Evolutionary conservation across 2,888 invertebrate genomes (phyloP).

Genomic region (Noctua pronuba): DNA sequence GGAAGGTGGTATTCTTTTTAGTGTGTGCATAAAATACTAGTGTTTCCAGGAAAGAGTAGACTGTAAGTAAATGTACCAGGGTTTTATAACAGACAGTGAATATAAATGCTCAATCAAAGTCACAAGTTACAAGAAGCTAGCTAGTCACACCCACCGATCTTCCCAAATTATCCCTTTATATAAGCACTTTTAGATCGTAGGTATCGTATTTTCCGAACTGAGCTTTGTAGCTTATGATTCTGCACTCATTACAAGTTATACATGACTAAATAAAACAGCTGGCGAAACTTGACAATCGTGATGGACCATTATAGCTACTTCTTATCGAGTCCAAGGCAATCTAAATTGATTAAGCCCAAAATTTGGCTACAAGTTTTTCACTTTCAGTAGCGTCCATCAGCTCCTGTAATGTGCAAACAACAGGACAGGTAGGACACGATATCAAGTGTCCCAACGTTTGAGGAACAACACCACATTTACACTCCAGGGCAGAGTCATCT

Average conservation of each 20-base stretch:
- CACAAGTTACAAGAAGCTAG: background rate
- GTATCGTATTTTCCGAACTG: background rate
- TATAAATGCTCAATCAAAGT: background rate
- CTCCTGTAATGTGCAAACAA: background rate
- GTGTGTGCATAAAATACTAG: background rate
- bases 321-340: background rate
- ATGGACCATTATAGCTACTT: background rate
- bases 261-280: background rate
- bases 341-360: background rate
- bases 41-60: background rate
- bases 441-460: background rate
- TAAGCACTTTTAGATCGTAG: background rate
- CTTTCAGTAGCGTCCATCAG: background rate
- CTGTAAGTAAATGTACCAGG: background rate
- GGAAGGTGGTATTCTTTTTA: conserved; percentile 7
- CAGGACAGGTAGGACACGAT: background rate
- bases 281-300: background rate
- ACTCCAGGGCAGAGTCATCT: background rate
- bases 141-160: background rate
- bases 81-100: background rate
- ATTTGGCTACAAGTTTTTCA: background rate
- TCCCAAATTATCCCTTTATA: background rate
- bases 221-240: background rate
- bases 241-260: background rate
- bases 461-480: background rate